Evolutionary conservation across 1,140 invertebrate genomes (phyloP), one percentile per base, ranked within the genome.

Genomic region (Drosophila sulfurigaster): DNA sequence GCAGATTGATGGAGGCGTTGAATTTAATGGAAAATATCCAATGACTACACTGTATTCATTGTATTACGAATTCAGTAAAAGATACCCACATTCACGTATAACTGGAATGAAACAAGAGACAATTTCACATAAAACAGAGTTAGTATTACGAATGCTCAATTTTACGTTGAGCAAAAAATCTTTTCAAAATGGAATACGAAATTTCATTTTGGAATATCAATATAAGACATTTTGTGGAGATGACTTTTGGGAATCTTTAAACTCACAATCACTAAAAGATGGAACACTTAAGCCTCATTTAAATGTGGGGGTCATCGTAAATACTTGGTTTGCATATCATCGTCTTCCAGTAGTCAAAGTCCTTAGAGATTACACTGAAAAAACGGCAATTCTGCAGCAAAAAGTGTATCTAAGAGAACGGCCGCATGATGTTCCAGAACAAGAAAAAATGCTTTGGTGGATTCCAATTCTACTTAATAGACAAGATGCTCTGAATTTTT

Each of bases 131-230:
- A 96, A 96, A 93, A 95, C 96, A n/a, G 97, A 97, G 70, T 94
- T 98, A n/a, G 94, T 99, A 7, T 96, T 99, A 81, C 94, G 98
- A 45, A 99, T 99, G 98, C 95, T 99, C 88, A 96, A 97, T 81
- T 96, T 96, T 78, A 98, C 97, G 3, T 93, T 99, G 5, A 96
- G 97, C 3, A 94, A 95, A 52, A 93, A 95, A 3, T 96, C 96
- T 0, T 98, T 99, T 92, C 95, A 94, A 76, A 94, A 94, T 72
- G 97, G 96, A 10, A 86, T 98, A 41, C 94, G 95, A 70, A 95
- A 94, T 70, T 96, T 97, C 81, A 93, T 97, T 75, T 92, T 94
- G 13, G 93, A 95, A 59, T 94, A 95, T 60, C 94, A 96, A 82
- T 97, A 94, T 83, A 94, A 95, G 66, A 96, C 96, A 11, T 98